Evolutionary conservation across 2,888 invertebrate genomes (phyloP), one percentile per base, ranked within the genome.

Genomic region (Luperina testacea): DNA sequence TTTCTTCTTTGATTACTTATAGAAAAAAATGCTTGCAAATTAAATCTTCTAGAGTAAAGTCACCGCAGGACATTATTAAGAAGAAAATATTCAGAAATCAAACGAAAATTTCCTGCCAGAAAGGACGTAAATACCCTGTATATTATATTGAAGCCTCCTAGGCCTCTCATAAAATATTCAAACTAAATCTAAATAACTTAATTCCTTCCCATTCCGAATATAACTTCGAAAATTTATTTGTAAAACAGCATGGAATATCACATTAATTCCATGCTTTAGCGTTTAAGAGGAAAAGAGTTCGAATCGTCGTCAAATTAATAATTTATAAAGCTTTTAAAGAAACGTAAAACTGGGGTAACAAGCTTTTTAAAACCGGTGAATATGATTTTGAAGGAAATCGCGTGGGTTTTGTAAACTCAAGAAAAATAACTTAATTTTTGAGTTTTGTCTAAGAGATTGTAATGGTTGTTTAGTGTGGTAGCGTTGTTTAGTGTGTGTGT

Each of bases 281-380:
- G 90, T 90, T 87, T 90, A 81, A 80, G 80, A 84, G 87, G 86
- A 88, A 90, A 92, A 91, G 92, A 92, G 91, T 92, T 94, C 89
- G 92, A 92, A 93, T 92, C 88, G 85, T 90, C 87, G 87, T 89
- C 90, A 90, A 93, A 93, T 95, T 94, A 95, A 94, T 94, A 90
- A 95, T 95, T 94, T 94, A 95, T 93, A 90, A 94, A 90, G 93
- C 94, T 94, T 93, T 95, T 93, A 93, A 92, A 92, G 92, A 90
- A 92, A 89, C 89, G 87, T 85, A 88, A 90, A 86, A 91, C 90
- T 88, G 83, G 81, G 80, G 90, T 93, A 94, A 93, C 90, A 91
- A 93, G 88, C 80, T 85, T 90, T 92, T 90, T 88, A 89, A 92
- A 92, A 91, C 90, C 81, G 89, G 89, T 64, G 76, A 85, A 88